Evolutionary conservation across 2,797 vertebrate species (phyloP).

Genomic region (Siniperca undulata): DNA sequence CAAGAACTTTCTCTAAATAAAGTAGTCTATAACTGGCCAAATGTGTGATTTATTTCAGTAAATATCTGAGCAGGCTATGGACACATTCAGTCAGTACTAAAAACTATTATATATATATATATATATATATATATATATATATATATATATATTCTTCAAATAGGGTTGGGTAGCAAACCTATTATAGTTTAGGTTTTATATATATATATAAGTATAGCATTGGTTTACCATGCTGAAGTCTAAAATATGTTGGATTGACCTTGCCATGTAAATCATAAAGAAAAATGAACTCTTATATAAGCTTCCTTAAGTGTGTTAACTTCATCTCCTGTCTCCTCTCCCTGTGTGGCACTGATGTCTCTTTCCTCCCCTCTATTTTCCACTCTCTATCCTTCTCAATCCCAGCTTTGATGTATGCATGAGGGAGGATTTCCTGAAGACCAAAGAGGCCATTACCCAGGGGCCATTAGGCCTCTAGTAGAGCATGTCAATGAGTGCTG

Average conservation of each 20-base stretch:
- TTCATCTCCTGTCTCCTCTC: conserved; percentile 49
- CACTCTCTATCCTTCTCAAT: conserved; percentile 76
- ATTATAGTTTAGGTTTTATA: too few species aligned
- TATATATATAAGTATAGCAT: not conserved
- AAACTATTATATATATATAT: not conserved
- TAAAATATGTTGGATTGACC: conserved; percentile 31
- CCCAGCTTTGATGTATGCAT: conserved; percentile 84
- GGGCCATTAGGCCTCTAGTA: conserved; percentile 88
- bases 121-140: too few species aligned
- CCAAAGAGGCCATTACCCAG: conserved; percentile 87
- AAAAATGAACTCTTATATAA: conserved; percentile 40
- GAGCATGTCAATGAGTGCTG: conserved; percentile 84
- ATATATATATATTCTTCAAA: too few species aligned
- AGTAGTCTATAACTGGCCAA: not conserved
- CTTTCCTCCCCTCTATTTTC: conserved; percentile 65
- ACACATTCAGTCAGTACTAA: not conserved
- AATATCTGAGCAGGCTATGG: not conserved
- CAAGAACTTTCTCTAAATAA: not conserved
- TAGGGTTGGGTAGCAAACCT: too few species aligned
- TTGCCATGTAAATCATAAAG: conserved; percentile 28
- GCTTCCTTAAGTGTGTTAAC: conserved; percentile 30
- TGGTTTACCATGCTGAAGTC: not conserved
- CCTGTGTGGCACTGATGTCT: conserved; percentile 73
- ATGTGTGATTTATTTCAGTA: not conserved
- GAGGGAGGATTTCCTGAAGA: conserved; percentile 86